phyloP scores from a whole-genome alignment of 2,888 invertebrate species.

The Gandaritis pyraliata region DNA sequence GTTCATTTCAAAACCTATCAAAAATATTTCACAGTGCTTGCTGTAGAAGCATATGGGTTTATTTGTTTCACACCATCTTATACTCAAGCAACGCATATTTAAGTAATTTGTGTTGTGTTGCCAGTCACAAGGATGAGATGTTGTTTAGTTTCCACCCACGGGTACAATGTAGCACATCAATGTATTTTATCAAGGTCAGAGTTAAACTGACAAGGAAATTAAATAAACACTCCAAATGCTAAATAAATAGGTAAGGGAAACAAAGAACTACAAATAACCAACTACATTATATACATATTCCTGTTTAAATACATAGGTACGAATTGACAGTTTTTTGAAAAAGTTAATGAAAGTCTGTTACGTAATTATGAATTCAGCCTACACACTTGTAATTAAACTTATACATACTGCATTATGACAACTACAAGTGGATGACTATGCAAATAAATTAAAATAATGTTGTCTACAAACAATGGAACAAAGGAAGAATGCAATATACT shows the following conservation, averaged over 20 bases:
- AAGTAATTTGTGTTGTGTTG: no score
- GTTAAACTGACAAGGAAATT: constrained; percentile 6
- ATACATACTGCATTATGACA: constrained; percentile 27
- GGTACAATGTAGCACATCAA: constrained; percentile 11
- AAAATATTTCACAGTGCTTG: neutral
- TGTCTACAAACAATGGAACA: constrained; percentile 65
- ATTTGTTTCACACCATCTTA: neutral
- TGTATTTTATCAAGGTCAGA: constrained; percentile 21
- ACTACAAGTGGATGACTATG: constrained; percentile 34
- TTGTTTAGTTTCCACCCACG: constrained; percentile 7
- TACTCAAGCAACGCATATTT: neutral
- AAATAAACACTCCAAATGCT: constrained; percentile 5
- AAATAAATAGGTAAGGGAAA: constrained; percentile 9
- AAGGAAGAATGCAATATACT: constrained; percentile 58
- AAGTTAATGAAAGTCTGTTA: neutral
- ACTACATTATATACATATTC: constrained; percentile 3
- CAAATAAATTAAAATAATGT: constrained; percentile 35
- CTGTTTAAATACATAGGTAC: neutral
- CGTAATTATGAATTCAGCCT: constrained; percentile 7
- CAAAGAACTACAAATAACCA: constrained; percentile 6
- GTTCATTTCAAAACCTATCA: constrained; percentile 10
- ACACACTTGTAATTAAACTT: constrained; percentile 15
- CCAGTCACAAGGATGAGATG: neutral
- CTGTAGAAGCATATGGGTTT: no score
- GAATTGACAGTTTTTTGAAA: neutral